phyloP scores from a whole-genome alignment of 2,797 vertebrate species.

The Lagocephalus sceleratus region DNA sequence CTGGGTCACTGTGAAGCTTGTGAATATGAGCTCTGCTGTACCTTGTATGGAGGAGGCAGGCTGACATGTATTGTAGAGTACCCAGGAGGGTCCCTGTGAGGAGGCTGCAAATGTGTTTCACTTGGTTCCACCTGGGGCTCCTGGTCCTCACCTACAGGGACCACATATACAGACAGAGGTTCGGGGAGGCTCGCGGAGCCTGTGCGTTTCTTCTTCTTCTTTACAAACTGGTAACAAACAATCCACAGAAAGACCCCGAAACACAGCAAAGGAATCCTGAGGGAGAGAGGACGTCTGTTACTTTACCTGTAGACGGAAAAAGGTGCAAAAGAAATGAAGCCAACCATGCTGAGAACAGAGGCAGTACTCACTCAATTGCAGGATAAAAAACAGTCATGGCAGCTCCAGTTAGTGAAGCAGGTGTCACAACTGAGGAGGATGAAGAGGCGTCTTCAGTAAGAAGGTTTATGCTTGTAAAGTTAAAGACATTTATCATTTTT shows the following conservation, averaged over 20 bases:
- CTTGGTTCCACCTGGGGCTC: background rate
- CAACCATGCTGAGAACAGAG: background rate
- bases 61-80: constrained; percentile 4
- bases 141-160: constrained; percentile 32
- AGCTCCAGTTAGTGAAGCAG: constrained; percentile 1
- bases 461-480: too few species aligned
- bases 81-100: constrained; percentile 10
- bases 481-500: too few species aligned
- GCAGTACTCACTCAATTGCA: constrained; percentile 27
- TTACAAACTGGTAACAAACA: constrained; percentile 35
- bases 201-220: background rate
- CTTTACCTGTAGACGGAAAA: background rate
- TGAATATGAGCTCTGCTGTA: constrained; percentile 1
- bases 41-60: constrained; percentile 43
- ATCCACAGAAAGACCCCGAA: constrained; percentile 10
- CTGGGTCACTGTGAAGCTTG: background rate
- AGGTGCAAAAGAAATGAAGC: background rate
- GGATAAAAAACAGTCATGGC: constrained; percentile 10
- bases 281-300: constrained; percentile 4
- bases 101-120: constrained; percentile 4
- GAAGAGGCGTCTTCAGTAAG: constrained; percentile 2
- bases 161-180: constrained; percentile 28
- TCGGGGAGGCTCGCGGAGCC: background rate
- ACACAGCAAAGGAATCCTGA: constrained; percentile 30
- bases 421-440: constrained; percentile 10